Percentiles rank a stretch among this genome's conserved stretches.
phyloP scores from a whole-genome alignment of 2,888 invertebrate genomes.

The Pristionchus arcanus region DNA sequence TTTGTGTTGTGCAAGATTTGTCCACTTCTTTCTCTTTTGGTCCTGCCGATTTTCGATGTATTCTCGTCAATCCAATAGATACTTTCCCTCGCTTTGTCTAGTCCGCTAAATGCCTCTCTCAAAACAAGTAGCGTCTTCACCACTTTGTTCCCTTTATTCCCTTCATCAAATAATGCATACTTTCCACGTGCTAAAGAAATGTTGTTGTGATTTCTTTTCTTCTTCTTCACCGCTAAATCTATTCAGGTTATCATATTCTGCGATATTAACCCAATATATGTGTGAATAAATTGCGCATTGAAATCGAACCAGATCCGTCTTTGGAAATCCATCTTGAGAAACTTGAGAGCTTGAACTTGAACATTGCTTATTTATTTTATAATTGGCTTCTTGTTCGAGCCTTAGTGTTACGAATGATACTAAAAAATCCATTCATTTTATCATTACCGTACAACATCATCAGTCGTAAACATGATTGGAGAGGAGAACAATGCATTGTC shows the following conservation, averaged over 20 bases:
- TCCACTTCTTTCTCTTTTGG: neutral
- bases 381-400: neutral
- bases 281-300: slow-evolving; percentile 34
- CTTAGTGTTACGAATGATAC: too few relatives aligned
- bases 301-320: neutral
- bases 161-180: neutral
- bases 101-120: slow-evolving; percentile 23
- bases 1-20: slow-evolving; percentile 37
- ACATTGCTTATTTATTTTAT: too few relatives aligned
- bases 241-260: slow-evolving; percentile 53
- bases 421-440: slow-evolving; percentile 19
- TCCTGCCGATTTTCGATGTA: slow-evolving; percentile 36
- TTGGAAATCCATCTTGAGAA: too few relatives aligned
- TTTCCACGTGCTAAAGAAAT: slow-evolving; percentile 22
- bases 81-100: neutral
- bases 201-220: slow-evolving; percentile 26
- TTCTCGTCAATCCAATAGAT: slow-evolving; percentile 9
- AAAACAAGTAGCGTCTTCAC: slow-evolving; percentile 9
- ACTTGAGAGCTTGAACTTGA: too few relatives aligned
- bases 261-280: slow-evolving; percentile 48
- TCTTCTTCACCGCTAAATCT: slow-evolving; percentile 39
- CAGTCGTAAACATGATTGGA: slow-evolving; percentile 34
- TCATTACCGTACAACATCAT: slow-evolving; percentile 36
- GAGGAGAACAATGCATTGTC: slow-evolving; percentile 2
- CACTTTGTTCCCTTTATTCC: neutral